Evolutionary conservation across 2,797 vertebrate species (phyloP), one percentile per base, ranked within the genome.

Genomic region (Aplochiton taeniatus): DNA sequence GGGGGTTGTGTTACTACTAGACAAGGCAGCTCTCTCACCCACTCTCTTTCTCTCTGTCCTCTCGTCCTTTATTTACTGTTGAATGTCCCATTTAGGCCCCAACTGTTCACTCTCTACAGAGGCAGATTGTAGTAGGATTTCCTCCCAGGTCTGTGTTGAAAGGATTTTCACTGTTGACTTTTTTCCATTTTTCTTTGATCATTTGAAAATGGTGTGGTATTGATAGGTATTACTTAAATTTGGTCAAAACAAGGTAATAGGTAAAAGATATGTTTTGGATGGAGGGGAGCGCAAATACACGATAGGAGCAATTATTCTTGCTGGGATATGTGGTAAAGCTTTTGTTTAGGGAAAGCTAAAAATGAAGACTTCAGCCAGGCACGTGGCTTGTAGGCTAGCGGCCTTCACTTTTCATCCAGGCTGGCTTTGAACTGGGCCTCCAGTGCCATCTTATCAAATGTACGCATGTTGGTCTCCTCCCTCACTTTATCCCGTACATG

Each of bases 401-500:
- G 43, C 0, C 18, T 55, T 80, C 94, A 97, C 72, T 98, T 98
- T 63, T 96, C 95, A 75, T 93, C 91, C 65, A 99, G 89, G 69
- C 88, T 93, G 78, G 96, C 95, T 51, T 96, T 94, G 44, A 99
- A 86, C 75, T 97, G 95, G 61, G 97, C 98, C 70, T 99, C 98
- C 4, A 96, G 90, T 41, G 93, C 96, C 98, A 99, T 99, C 73
- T 96, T 98, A 77, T 99, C 98, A 70, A 99, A 99, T 0, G 97
- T 98, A 42, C 98, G 95, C 68, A 75, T 84, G 83, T 99, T 98
- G 0, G 95, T 98, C 85, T 98, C 96, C 77, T 97, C 95, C 0
- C 98, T 91, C 9, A 99, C 98, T 73, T 91, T 95, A 76, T 99
- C 98, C 0, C 98, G 91, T 41, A 99, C 95, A 0, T 99, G 96